Conservation (phyloP, 2,113 vertebrate species). For the Solea senegalensis region DNA sequence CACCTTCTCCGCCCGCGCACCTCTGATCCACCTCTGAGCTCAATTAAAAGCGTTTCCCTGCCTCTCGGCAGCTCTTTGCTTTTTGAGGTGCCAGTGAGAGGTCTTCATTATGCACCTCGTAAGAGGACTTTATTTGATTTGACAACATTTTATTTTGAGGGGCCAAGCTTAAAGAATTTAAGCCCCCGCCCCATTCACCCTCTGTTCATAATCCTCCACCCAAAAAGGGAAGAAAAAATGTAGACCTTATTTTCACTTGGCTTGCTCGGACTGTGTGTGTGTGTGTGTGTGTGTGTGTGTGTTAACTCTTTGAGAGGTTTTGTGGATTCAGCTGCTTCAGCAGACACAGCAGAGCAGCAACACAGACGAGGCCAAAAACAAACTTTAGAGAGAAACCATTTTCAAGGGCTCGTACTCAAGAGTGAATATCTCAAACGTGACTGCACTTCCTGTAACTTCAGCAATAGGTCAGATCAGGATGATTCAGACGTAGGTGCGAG, state of each 20-base stretch:
- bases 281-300: neutral
- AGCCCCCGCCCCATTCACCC: neutral
- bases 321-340: conserved; percentile 13
- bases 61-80: conserved; percentile 54
- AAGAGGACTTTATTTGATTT: conserved; percentile 75
- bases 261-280: conserved; percentile 40
- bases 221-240: conserved; percentile 77
- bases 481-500: conserved; percentile 6
- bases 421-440: conserved; percentile 29
- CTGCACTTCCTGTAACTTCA: conserved; percentile 38
- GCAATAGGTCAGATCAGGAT: conserved; percentile 23
- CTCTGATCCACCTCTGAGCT: conserved; percentile 63
- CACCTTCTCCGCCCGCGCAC: neutral
- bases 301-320: conserved; percentile 62
- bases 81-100: conserved; percentile 54
- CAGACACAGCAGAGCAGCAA: neutral
- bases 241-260: conserved; percentile 72
- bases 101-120: conserved; percentile 70
- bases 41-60: conserved; percentile 72
- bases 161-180: conserved; percentile 62
- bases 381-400: conserved; percentile 1
- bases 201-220: conserved; percentile 70
- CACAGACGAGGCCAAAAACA: neutral
- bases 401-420: conserved; percentile 48
- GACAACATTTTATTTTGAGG: conserved; percentile 77